Conservation (phyloP, 2,113 vertebrate species). For the Pterocles gutturalis region DNA sequence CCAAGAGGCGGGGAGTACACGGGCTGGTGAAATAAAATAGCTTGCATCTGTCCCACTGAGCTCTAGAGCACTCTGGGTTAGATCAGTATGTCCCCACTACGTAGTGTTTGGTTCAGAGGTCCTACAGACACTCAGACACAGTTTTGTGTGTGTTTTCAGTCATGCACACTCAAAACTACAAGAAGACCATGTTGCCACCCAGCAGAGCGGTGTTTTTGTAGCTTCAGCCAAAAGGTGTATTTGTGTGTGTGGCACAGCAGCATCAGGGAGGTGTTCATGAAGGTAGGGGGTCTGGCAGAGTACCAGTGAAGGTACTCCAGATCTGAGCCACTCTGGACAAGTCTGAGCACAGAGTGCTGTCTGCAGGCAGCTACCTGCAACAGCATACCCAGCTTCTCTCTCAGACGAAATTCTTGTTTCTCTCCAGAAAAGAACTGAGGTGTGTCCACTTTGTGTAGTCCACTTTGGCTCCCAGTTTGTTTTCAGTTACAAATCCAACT, state of each 20-base stretch:
- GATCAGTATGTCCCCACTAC: background rate
- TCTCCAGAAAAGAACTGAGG: background rate
- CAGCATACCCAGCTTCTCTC: background rate
- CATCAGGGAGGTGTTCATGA: background rate
- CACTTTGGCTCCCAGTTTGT: background rate
- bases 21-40: background rate
- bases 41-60: background rate
- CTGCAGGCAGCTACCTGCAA: background rate
- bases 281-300: rapidly evolving
- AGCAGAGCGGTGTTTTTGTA: rapidly evolving
- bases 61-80: background rate
- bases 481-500: background rate
- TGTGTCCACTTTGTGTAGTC: background rate
- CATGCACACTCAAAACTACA: background rate
- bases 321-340: background rate
- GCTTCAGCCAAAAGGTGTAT: background rate
- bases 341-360: background rate
- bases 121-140: background rate
- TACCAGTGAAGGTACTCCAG: background rate
- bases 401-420: rapidly evolving
- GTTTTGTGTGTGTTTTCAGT: background rate
- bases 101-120: background rate
- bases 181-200: background rate
- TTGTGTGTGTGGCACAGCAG: background rate
- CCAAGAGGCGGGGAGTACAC: background rate